These are phyloP conservation scores for Euura lappo DNA, from an alignment of 1,140 invertebrate genomes.

Conservation along the genomic window DNA sequence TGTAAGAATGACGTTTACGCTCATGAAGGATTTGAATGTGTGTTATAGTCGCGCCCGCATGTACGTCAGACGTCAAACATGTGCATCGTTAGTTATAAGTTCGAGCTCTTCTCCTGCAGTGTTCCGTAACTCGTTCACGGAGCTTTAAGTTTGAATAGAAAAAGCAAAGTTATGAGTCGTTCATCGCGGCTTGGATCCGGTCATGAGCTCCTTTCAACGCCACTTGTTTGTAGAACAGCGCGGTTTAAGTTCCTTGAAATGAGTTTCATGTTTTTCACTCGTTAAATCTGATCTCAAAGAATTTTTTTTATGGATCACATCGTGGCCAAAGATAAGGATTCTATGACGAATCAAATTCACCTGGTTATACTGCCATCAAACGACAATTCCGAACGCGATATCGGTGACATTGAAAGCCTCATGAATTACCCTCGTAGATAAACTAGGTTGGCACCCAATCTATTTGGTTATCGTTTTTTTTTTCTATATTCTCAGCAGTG, in stretches of 20 bases:
- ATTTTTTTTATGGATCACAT: too few species aligned
- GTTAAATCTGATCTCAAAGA: too few species aligned
- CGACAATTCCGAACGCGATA: not conserved
- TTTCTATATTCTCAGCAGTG: not conserved
- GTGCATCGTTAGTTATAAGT: not conserved
- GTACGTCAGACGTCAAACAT: not conserved
- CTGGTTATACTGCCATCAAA: too few species aligned
- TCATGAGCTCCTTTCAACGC: not conserved
- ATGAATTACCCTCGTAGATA: too few species aligned
- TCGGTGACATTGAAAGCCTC: not conserved
- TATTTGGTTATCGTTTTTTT: not conserved
- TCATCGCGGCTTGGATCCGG: not conserved
- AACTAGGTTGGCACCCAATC: too few species aligned
- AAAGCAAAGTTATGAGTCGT: not conserved
- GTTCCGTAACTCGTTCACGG: not conserved
- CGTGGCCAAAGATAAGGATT: too few species aligned
- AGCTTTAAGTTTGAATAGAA: not conserved
- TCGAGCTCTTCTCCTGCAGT: not conserved
- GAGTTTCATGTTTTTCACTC: not conserved
- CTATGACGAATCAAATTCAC: too few species aligned
- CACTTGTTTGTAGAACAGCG: not conserved
- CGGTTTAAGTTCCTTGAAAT: not conserved
- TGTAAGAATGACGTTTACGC: not conserved
- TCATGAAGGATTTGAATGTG: not conserved
- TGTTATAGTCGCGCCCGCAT: not conserved